phyloP scores from a whole-genome alignment of 1,140 invertebrate species.

The Conopomorpha cramerella region DNA sequence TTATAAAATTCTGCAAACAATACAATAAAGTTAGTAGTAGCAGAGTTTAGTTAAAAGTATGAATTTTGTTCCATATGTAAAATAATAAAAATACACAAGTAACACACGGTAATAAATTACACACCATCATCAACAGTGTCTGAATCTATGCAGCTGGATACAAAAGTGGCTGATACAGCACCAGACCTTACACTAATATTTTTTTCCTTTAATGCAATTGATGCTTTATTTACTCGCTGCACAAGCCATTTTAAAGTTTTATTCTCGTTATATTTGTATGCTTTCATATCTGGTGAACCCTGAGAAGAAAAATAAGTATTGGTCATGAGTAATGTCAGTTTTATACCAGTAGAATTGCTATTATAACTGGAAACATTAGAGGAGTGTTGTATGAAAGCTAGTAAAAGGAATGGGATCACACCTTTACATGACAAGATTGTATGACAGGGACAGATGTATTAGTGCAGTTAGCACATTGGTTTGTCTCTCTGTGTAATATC shows the following conservation, averaged over 20 bases:
- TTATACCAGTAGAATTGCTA: too few relatives aligned
- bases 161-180: conserved; percentile 72
- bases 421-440: too few relatives aligned
- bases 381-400: too few relatives aligned
- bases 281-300: conserved; percentile 69
- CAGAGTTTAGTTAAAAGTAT: too few relatives aligned
- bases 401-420: too few relatives aligned
- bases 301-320: conserved; percentile 18
- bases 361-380: too few relatives aligned
- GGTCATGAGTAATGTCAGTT: conserved; percentile 4
- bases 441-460: too few relatives aligned
- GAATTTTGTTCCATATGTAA: too few relatives aligned
- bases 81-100: conserved; percentile 1
- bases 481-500: too few relatives aligned
- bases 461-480: too few relatives aligned
- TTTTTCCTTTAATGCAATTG: conserved; percentile 67
- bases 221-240: conserved; percentile 67
- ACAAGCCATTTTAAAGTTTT: conserved; percentile 75
- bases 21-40: conserved; percentile 5
- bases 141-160: conserved; percentile 64
- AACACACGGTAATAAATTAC: background rate
- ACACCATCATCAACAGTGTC: conserved; percentile 52
- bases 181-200: conserved; percentile 72
- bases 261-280: conserved; percentile 79
- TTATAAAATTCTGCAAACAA: conserved; percentile 64